Conservation (phyloP, 2,113 vertebrate species). For the Brienomyrus brachyistius region DNA sequence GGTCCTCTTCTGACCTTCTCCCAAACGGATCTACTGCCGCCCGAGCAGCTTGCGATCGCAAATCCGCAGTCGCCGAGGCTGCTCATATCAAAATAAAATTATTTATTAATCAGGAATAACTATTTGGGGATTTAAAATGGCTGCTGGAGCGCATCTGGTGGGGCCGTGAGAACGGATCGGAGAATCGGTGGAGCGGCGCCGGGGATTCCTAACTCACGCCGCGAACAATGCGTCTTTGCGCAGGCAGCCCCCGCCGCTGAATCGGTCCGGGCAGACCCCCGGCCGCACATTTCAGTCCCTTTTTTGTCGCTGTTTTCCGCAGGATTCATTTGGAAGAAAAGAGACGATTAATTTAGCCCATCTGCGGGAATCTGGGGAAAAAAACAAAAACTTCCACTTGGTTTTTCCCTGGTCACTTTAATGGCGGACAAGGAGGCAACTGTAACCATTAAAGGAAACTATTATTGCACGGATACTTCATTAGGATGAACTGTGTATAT, state of each 20-base stretch:
- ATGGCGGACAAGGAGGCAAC: slow-evolving; percentile 1
- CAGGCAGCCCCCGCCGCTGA: not conserved
- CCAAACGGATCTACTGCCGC: not conserved
- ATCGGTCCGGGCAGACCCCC: not conserved
- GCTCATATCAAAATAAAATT: slow-evolving; percentile 5
- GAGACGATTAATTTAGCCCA: not conserved
- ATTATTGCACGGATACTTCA: not conserved
- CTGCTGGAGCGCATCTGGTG: slow-evolving; percentile 41
- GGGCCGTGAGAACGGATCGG: not conserved
- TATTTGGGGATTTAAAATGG: slow-evolving; percentile 66
- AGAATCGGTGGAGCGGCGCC: not conserved
- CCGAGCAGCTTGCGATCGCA: not conserved
- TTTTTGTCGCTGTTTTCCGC: not conserved
- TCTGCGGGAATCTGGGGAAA: not conserved
- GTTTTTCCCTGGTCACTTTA: not conserved
- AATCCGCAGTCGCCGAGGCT: not conserved
- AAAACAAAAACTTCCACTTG: not conserved
- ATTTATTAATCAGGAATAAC: slow-evolving; percentile 23
- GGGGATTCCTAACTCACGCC: not conserved
- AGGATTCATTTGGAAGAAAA: not conserved
- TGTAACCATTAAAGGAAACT: not conserved
- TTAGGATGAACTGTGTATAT: slow-evolving; percentile 2
- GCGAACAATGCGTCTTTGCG: not conserved
- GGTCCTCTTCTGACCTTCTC: not conserved
- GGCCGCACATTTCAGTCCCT: not conserved